A percentile compares a stretch with the other conserved stretches of the same genome.
phyloP scores from a whole-genome alignment of 2,888 invertebrate species.

The Leptopilina drosophilae region DNA sequence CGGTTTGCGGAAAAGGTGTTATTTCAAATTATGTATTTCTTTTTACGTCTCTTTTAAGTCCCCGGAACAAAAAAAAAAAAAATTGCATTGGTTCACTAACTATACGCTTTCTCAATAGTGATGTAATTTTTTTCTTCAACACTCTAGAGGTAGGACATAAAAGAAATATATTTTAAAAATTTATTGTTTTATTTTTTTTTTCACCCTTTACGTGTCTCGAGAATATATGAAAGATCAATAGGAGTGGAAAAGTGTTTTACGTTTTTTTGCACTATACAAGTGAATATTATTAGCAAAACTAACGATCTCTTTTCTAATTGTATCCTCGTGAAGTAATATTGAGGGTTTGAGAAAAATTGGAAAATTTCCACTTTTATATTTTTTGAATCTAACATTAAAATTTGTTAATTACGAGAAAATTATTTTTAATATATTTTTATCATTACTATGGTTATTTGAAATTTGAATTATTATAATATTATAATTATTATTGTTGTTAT shows the following conservation, averaged over 20 bases:
- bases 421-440: too few species aligned
- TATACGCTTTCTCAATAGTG: background rate
- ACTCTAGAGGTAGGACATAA: background rate
- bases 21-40: background rate
- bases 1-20: slow-evolving; percentile 1
- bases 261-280: slow-evolving; percentile 19
- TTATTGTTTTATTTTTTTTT: background rate
- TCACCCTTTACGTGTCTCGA: background rate
- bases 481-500: too few species aligned
- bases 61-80: background rate
- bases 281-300: slow-evolving; percentile 50
- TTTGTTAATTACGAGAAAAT: too few species aligned
- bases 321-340: slow-evolving; percentile 52
- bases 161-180: background rate
- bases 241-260: slow-evolving; percentile 21
- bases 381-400: too few species aligned
- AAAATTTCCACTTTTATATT: slow-evolving; percentile 30
- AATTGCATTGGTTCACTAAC: background rate
- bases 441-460: too few species aligned
- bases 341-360: background rate
- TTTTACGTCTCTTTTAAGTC: background rate
- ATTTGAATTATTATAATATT: too few species aligned
- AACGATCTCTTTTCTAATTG: slow-evolving; percentile 56
- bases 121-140: background rate
- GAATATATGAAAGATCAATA: slow-evolving; percentile 17